phyloP scores from a whole-genome alignment of 2,113 vertebrate species.

The Neogobius melanostomus region DNA sequence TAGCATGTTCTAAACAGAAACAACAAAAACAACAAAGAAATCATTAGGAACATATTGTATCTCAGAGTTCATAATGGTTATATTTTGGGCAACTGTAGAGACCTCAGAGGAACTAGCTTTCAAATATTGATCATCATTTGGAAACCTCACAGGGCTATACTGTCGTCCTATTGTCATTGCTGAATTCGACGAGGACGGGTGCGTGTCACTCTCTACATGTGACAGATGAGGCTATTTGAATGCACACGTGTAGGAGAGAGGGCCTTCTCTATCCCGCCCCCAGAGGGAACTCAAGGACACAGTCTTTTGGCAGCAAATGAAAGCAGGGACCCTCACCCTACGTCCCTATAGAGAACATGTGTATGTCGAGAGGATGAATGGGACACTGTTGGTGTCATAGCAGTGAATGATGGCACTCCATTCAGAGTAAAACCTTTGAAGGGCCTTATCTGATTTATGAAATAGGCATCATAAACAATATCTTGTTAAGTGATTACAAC shows the following conservation, averaged over 20 bases:
- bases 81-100: neutral
- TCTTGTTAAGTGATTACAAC: neutral
- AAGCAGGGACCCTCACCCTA: conserved; percentile 17
- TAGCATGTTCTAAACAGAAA: conserved; percentile 72
- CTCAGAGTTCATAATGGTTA: neutral
- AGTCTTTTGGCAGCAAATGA: conserved; percentile 49
- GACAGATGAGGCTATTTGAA: conserved; percentile 32
- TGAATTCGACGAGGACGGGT: neutral
- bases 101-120: conserved; percentile 15
- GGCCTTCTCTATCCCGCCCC: conserved; percentile 29
- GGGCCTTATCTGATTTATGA: conserved; percentile 6
- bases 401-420: conserved; percentile 1
- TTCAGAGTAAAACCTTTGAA: neutral
- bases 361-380: conserved; percentile 17
- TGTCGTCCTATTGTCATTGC: neutral
- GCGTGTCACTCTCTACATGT: conserved; percentile 4
- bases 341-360: conserved; percentile 14
- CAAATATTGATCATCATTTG: conserved; percentile 24
- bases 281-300: conserved; percentile 43
- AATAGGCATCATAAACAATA: neutral
- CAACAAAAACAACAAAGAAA: conserved; percentile 28
- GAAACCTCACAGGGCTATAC: conserved; percentile 26
- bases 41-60: conserved; percentile 15
- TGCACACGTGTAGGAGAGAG: conserved; percentile 13
- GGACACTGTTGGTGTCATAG: neutral